Evolutionary conservation across 2,888 invertebrate genomes (phyloP).

Genomic region (Podotricha telesiphe): DNA sequence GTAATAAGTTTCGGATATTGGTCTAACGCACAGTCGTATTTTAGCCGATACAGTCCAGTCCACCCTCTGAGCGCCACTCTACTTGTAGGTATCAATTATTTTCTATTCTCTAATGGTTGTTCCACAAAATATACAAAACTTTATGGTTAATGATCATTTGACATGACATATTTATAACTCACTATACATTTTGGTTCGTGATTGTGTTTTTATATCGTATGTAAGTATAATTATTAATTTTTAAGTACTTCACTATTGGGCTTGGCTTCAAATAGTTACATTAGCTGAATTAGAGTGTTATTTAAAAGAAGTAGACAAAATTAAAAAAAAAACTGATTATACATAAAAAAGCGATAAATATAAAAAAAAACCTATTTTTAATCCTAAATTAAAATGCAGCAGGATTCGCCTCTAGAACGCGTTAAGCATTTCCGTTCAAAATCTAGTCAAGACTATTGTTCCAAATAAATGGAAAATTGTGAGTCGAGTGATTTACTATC

Average conservation of each 20-base stretch:
- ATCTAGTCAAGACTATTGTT: too few relatives aligned
- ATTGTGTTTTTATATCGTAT: background rate
- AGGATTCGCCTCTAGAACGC: too few relatives aligned
- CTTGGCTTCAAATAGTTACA: background rate
- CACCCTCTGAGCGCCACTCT: background rate
- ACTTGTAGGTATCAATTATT: slow-evolving; percentile 16
- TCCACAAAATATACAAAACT: slow-evolving; percentile 19
- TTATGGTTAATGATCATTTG: slow-evolving; percentile 16
- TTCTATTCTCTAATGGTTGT: slow-evolving; percentile 15
- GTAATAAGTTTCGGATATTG: slow-evolving; percentile 37
- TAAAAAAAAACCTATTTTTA: too few relatives aligned
- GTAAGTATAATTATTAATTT: slow-evolving; percentile 1
- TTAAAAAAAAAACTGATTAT: too few relatives aligned
- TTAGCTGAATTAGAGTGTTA: background rate
- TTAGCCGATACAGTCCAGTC: slow-evolving; percentile 32
- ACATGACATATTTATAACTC: slow-evolving; percentile 24
- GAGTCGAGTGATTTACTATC: too few relatives aligned
- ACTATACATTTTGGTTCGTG: background rate
- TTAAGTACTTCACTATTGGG: background rate
- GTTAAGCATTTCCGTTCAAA: too few relatives aligned
- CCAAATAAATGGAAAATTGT: too few relatives aligned
- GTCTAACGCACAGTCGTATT: slow-evolving; percentile 27
- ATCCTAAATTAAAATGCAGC: too few relatives aligned
- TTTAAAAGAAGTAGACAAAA: too few relatives aligned
- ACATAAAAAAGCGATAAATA: too few relatives aligned